phyloP scores from a whole-genome alignment of 2,113 vertebrate species.

The Aptenodytes patagonicus region DNA sequence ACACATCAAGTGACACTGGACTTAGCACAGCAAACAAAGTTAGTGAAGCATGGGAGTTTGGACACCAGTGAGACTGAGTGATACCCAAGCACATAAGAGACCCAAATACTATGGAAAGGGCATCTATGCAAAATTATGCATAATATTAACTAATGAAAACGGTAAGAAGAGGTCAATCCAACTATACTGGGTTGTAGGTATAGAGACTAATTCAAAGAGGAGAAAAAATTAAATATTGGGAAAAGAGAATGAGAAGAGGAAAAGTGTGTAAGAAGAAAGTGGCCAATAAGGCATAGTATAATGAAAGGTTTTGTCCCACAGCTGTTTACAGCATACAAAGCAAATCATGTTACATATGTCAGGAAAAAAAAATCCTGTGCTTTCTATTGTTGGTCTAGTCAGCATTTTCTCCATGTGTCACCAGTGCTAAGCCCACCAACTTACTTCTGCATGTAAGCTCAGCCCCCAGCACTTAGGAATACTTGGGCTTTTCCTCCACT shows the following conservation, averaged over 20 bases:
- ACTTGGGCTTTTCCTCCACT: not conserved
- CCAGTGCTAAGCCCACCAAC: not conserved
- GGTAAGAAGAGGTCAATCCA: too few relatives aligned
- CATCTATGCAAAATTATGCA: not conserved
- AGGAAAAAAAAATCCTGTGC: not conserved
- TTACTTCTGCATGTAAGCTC: not conserved
- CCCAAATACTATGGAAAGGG: not conserved
- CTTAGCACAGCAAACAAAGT: not conserved
- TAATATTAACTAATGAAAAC: not conserved
- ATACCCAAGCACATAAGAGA: not conserved
- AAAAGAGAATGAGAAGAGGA: not conserved
- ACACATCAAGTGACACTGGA: not conserved
- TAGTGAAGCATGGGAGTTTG: not conserved
- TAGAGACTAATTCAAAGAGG: not conserved
- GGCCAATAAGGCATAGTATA: not conserved
- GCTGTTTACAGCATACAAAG: not conserved
- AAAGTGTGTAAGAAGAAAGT: not conserved
- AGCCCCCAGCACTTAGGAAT: not conserved
- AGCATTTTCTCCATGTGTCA: not conserved
- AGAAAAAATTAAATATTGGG: not conserved
- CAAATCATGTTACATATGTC: not conserved
- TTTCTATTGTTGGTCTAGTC: not conserved
- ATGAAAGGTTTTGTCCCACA: not conserved
- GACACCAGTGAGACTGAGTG: not conserved
- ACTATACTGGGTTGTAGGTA: not conserved